phyloP scores from a whole-genome alignment of 2,888 invertebrate genomes.

The Cataglyphis cursor region DNA sequence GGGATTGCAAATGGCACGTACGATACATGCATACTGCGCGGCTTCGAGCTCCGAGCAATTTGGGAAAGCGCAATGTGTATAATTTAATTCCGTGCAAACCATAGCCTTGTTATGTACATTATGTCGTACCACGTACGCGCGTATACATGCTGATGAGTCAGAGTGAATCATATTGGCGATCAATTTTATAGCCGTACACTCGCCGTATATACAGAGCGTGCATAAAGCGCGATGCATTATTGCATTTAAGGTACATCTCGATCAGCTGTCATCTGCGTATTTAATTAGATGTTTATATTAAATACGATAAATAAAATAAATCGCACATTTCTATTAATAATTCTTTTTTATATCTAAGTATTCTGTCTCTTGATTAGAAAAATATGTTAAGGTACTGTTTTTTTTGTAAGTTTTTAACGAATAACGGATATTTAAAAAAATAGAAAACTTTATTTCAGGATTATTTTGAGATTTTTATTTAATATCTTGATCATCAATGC shows the following conservation, averaged over 20 bases:
- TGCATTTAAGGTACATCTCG: slow-evolving; percentile 2
- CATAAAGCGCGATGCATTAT: not conserved
- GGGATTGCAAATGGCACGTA: slow-evolving; percentile 37
- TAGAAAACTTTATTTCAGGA: not conserved
- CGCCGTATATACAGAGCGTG: not conserved
- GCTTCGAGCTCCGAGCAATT: slow-evolving; percentile 45
- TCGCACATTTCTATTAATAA: not conserved
- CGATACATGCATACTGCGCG: slow-evolving; percentile 3
- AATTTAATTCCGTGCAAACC: slow-evolving; percentile 57
- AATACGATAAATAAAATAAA: not conserved
- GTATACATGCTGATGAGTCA: slow-evolving; percentile 54
- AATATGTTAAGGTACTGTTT: not conserved
- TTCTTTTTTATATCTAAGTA: not conserved
- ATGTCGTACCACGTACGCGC: slow-evolving; percentile 53
- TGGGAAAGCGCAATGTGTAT: slow-evolving; percentile 57
- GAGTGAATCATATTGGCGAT: slow-evolving; percentile 57
- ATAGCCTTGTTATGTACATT: slow-evolving; percentile 55
- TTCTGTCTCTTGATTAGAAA: not conserved
- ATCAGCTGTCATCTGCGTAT: not conserved
- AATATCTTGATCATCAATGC: not conserved
- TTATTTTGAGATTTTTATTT: not conserved
- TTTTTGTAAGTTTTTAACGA: not conserved
- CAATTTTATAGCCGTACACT: slow-evolving; percentile 46
- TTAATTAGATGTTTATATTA: slow-evolving; percentile 7
- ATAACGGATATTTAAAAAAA: not conserved